Percentiles rank a stretch among this genome's conserved stretches.
Conservation (phyloP, 53 echinoderm and acorn worm species). For the Holothuria leucospilota region DNA sequence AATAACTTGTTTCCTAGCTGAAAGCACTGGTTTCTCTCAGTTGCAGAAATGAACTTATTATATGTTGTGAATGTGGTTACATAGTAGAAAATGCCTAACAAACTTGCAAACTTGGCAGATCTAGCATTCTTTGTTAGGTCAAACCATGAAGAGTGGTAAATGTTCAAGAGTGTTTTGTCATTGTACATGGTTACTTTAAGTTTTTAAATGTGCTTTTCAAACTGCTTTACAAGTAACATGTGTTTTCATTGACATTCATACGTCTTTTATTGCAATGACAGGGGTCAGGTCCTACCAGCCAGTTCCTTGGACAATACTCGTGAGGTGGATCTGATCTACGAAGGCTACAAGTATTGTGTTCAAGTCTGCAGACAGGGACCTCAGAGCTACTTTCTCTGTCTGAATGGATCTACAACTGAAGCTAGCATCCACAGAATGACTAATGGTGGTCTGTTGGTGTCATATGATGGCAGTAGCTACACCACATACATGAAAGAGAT, state of each 20-base stretch:
- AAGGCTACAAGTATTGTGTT: slow-evolving; percentile 84
- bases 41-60: no score
- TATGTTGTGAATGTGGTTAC: no score
- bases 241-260: background rate
- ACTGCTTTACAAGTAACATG: no score
- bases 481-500: slow-evolving; percentile 96
- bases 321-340: slow-evolving; percentile 95
- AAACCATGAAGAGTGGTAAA: no score
- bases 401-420: slow-evolving; percentile 82
- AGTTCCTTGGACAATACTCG: slow-evolving; percentile 78
- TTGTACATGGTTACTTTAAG: no score
- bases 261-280: slow-evolving; percentile 35
- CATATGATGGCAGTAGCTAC: slow-evolving; percentile 92
- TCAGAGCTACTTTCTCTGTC: slow-evolving; percentile 79
- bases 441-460: slow-evolving; percentile 86
- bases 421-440: slow-evolving; percentile 86
- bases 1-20: no score
- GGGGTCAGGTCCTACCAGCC: slow-evolving; percentile 88
- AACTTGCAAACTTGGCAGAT: no score
- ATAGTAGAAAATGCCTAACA: no score
- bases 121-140: no score
- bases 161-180: no score
- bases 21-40: no score
- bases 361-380: slow-evolving; percentile 87
- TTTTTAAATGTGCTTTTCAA: no score